phyloP scores from a whole-genome alignment of 2,797 vertebrate genomes.

The Sebastes nivosus region DNA sequence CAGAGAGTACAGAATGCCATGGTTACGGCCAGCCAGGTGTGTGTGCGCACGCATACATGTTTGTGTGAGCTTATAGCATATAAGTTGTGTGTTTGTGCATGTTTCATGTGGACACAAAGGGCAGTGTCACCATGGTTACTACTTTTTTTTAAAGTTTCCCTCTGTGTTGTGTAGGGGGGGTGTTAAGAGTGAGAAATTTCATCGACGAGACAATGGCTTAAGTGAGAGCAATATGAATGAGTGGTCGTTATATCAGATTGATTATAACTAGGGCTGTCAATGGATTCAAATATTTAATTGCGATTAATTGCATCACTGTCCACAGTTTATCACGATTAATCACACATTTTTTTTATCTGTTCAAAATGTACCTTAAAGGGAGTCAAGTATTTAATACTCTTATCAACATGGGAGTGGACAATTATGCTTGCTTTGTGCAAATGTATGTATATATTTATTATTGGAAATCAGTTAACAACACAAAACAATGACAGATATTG shows the following conservation, averaged over 20 bases:
- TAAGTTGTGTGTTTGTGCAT: background rate
- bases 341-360: too few species aligned
- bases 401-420: too few species aligned
- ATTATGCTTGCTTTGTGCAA: too few species aligned
- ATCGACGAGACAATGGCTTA: conserved; percentile 5
- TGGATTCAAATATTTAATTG: too few species aligned
- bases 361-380: too few species aligned
- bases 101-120: conserved; percentile 14
- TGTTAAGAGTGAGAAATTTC: conserved; percentile 38
- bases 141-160: conserved; percentile 40
- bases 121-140: conserved; percentile 66
- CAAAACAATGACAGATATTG: too few species aligned
- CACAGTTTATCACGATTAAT: too few species aligned
- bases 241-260: background rate
- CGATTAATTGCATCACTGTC: too few species aligned
- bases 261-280: background rate
- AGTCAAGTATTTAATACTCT: too few species aligned
- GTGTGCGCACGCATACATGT: background rate
- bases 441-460: too few species aligned
- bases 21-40: conserved; percentile 37
- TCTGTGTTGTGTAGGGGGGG: conserved; percentile 6
- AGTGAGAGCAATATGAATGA: conserved; percentile 28
- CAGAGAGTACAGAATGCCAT: conserved; percentile 24
- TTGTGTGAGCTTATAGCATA: background rate
- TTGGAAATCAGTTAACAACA: too few species aligned